Conservation (phyloP, 2,113 vertebrate genomes). For the Pavo muticus region DNA sequence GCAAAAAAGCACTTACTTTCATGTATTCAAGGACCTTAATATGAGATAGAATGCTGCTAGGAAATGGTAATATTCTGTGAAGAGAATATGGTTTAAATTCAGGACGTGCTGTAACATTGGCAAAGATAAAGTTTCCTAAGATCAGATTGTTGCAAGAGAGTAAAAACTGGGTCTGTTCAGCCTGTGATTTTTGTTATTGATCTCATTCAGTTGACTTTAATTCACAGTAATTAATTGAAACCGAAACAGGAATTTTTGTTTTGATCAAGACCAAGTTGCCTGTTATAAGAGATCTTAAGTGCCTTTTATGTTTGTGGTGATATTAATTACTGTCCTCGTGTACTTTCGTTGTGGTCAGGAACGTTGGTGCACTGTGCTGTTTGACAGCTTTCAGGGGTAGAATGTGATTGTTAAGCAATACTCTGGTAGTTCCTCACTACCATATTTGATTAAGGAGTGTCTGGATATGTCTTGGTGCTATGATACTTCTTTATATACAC, state of each 20-base stretch:
- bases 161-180: neutral
- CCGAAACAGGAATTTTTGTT: neutral
- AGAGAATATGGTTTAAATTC: neutral
- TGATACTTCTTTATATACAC: neutral
- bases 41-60: neutral
- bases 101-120: neutral
- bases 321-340: neutral
- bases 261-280: neutral
- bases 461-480: neutral
- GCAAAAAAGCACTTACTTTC: neutral
- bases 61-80: neutral
- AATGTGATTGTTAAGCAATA: conserved; percentile 1
- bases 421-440: neutral
- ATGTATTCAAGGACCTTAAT: neutral
- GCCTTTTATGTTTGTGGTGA: neutral
- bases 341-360: neutral
- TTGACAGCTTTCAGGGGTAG: neutral
- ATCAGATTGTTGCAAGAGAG: neutral
- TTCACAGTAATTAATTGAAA: neutral
- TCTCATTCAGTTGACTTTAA: neutral
- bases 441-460: conserved; percentile 40
- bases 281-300: neutral
- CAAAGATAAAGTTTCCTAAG: neutral
- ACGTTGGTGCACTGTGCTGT: neutral
- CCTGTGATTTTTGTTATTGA: neutral